phyloP scores from a whole-genome alignment of 2,888 invertebrate genomes.

The Pseudolycoriella hygida region DNA sequence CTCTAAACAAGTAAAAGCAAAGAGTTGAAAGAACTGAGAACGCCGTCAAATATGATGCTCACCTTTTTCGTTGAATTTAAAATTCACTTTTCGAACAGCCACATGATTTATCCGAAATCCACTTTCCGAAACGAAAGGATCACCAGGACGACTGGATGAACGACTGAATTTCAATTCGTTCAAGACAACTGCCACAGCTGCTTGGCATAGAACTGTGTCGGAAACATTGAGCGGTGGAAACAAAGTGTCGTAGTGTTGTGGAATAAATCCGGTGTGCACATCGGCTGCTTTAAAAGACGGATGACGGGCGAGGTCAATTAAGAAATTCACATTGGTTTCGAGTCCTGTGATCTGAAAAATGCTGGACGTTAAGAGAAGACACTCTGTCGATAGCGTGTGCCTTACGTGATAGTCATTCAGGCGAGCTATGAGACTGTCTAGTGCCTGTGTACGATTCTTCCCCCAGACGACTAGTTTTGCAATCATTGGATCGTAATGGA shows the following conservation, averaged over 20 bases:
- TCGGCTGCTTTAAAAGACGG: slow-evolving; percentile 65
- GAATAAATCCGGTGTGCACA: slow-evolving; percentile 93
- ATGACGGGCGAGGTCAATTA: slow-evolving; percentile 64
- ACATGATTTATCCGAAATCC: slow-evolving; percentile 49
- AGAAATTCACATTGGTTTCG: slow-evolving; percentile 88
- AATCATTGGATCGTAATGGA: slow-evolving; percentile 99
- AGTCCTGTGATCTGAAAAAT: slow-evolving; percentile 69
- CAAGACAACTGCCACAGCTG: slow-evolving; percentile 30
- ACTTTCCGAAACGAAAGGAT: slow-evolving; percentile 38
- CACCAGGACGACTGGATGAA: slow-evolving; percentile 31
- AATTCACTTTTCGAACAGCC: slow-evolving; percentile 34
- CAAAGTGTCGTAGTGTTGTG: slow-evolving; percentile 63
- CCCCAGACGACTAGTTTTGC: slow-evolving; percentile 97
- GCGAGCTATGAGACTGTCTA: slow-evolving; percentile 55
- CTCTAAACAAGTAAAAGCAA: slow-evolving; percentile 2
- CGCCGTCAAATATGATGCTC: slow-evolving; percentile 8
- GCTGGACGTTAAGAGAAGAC: no score
- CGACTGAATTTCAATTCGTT: slow-evolving; percentile 21
- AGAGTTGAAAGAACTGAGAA: background rate
- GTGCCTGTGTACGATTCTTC: slow-evolving; percentile 58
- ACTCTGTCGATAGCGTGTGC: background rate
- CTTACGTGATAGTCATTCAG: slow-evolving; percentile 70
- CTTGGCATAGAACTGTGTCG: slow-evolving; percentile 32
- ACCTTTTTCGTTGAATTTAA: slow-evolving; percentile 45
- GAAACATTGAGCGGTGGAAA: slow-evolving; percentile 42